Conservation (phyloP, 1,140 invertebrate species). For the Brachionus paranguensis region DNA sequence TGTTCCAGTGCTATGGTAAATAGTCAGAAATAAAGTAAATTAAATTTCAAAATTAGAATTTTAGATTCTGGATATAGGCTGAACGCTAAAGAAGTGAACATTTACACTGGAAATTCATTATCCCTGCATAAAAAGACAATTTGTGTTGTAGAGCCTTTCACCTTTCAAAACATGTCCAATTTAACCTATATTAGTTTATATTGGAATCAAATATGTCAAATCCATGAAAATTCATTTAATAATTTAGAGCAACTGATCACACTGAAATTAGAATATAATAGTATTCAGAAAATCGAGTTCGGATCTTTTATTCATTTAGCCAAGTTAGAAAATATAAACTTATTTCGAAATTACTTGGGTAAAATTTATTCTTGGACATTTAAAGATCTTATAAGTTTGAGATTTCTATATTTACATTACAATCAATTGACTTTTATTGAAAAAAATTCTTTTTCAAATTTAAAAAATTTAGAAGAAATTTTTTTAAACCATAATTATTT, state of each 20-base stretch:
- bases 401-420: not conserved
- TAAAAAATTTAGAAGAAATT: not conserved
- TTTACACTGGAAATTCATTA: not conserved
- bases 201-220: not conserved
- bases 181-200: not conserved
- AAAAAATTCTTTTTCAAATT: not conserved
- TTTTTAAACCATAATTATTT: not conserved
- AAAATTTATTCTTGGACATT: not conserved
- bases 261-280: not conserved
- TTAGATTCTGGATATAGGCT: not conserved
- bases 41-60: not conserved
- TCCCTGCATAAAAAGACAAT: not conserved
- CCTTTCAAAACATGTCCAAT: not conserved
- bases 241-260: not conserved
- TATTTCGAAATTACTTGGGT: not conserved
- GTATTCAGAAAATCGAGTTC: not conserved
- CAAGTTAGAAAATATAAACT: not conserved
- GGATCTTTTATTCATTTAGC: not conserved
- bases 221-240: not conserved
- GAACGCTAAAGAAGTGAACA: not conserved
- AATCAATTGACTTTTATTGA: not conserved
- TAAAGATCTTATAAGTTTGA: not conserved
- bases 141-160: not conserved
- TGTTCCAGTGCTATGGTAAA: not conserved
- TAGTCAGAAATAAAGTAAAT: not conserved